Evolutionary conservation across 2,113 vertebrate genomes (phyloP), one percentile per base, ranked within the genome.

Genomic region (Fregetta grallaria): DNA sequence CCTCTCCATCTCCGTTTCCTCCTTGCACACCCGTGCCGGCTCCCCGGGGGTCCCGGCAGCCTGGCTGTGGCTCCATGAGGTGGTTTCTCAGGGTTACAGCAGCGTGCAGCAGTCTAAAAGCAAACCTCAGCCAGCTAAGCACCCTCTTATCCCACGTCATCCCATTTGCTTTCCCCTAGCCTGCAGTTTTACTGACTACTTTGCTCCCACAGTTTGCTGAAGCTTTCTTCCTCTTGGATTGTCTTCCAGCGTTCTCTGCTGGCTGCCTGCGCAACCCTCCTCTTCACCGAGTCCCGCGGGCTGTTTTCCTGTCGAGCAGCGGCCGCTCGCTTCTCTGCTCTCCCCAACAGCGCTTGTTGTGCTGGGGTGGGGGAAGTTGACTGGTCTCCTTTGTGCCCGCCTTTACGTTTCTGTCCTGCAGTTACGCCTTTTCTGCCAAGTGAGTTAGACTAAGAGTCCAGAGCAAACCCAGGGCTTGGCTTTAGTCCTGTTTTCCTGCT

Each of bases 1-100:
- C 49, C 21, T 9, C 34, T 23, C 17, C 8, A 2, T 49, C 59
- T 38, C 34, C 2, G 0, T 20, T 68, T 44, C 56, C 25, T 92
- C 49, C 36, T 36, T 30, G 44, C 32, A 34, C 11, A 15, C 56
- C 45, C 2, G 0, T 13, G 30, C 17, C 7, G 0, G 30, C 40
- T 58, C 38, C 38, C n/a, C 13, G 29, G 21, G 38, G 11, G 10
- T 74, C n/a, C 17, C 11, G 6, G 55, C 38, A 29, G 42, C 73
- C n/a, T 32, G 15, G 10, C 22, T 56, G 42, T 29, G 44, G 44
- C 74, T 85, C 44, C 22, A 0, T 29, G 11, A 9, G 23, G 23
- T 19, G 1, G 13, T 53, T 82, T 68, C 34, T 88, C 3, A 1
- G 25, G n/a, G 10, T 50, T 63, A 30, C 40, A 40, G 49, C 34